Base-by-base conservation (phyloP, 2,113 vertebrate species). In the Varanus komodoensis region DNA sequence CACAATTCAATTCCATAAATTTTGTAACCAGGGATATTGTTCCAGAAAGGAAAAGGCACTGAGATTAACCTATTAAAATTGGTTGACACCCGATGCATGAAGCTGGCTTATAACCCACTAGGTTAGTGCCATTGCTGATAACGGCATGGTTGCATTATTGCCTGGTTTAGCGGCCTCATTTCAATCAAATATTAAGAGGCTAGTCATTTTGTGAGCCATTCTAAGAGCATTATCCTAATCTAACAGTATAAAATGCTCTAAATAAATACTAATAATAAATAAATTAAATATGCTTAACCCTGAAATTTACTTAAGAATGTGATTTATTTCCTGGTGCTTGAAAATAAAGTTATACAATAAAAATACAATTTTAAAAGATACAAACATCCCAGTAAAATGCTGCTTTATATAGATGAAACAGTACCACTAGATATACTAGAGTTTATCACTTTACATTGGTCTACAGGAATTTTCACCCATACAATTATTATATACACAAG, bases 1-100 rank as follows among this genome's bases (percentile, higher is more conserved):
- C 89, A 61, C 91, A 88, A 90, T 91, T 17, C 89, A 50, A 71
- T 0, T 0, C 0, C 73, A 79, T 17, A 78, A 64, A 27, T n/a
- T 90, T 74, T 11, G 54, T 48, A 90, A 29, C n/a, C 3, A 29
- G 21, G 27, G n/a, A 88, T 91, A 68, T 8, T 84, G 34, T n/a
- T 84, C 50, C 83, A 86, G 17, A 87, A 92, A 92, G 38, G 64
- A 50, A 77, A 84, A 8, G 38, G 34, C 74, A 91, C 29, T 1
- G 0, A 0, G 21, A 80, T 34, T 81, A 92, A 2, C 21, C 38
- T 88, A 29, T 81, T 44, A 61, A 71, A 83, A 90, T 19, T 82
- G 32, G 25, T 92, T 61, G 48, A 52, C 50, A 50, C n/a, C 29
- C 81, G 9, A 68, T 68, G 19, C 68, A 84, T 78, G 64, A 75